Base-by-base conservation (phyloP, 2,113 vertebrate genomes). In the Nestor notabilis region DNA sequence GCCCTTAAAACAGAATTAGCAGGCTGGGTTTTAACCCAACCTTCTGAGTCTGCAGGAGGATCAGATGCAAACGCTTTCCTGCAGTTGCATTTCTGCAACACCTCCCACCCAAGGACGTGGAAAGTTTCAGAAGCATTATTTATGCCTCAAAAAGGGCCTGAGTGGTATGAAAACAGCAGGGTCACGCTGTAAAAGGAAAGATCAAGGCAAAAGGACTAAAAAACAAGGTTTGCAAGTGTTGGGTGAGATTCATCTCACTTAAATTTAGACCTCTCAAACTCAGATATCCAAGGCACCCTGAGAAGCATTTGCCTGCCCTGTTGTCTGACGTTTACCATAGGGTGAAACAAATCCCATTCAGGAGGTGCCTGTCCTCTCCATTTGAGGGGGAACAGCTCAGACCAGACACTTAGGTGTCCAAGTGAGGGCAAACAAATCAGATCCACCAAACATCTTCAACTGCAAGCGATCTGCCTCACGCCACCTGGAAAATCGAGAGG, bases 311-410 rank as follows among this genome's bases (percentile, higher is more conserved):
- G 6, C 43, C 49, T n/a, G 35, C 28, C 16, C 71, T 14, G 17
- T 1, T 1, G 0, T 4, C 7, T 0, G 56, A 46, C 15, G 27
- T 37, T 50, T 44, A 55, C 8, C 8, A 2, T 2, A 10, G 33
- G 39, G 18, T 1, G 4, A 66, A 56, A n/a, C 0, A 0, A 71
- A 24, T 10, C 33, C 16, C 2, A 0, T 5, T 4, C 0, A 3
- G 60, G 55, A 56, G 37, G 27, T 5, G n/a, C 21, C 37, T 11
- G 43, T 33, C 10, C 20, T 29, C 46, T 29, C 17, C 12, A 4
- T 50, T 18, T 20, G 28, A 33, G 15, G 41, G 19, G n/a, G 21
- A 4, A 1, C 37, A 44, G 27, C 47, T 77, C 47, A 39, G 78
- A 31, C 3, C 37, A 37, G 43, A 37, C 4, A 4, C 31, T 18